Base-by-base conservation (phyloP, 2,888 invertebrate species). In the Drosophila paucipuncta region DNA sequence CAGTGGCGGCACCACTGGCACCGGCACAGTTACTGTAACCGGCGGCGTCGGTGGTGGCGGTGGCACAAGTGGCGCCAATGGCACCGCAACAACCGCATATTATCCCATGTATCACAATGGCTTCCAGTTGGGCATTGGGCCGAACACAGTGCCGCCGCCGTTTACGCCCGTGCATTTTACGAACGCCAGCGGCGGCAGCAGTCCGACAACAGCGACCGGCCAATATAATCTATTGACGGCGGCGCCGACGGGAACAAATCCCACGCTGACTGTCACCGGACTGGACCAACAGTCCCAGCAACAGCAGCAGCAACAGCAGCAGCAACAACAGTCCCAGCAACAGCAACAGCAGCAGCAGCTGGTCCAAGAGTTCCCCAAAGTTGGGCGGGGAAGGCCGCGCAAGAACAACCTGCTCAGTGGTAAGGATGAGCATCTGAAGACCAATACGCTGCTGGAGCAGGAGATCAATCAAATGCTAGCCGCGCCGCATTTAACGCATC, bases 31-130 rank as follows among this genome's bases (percentile, higher is more conserved):
- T 58, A 76, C 82, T 75, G 81, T 83, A 58, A 85, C 90, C 66
- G 77, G 89, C 25, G 67, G 86, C n/a, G 57, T 72, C 11, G 52
- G 54, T 2, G 52, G 54, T 2, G 55, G 47, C 2, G 67, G 86
- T 16, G 62, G 72, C 6, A 37, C 68, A 4, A 49, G 37, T 52
- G 37, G 63, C 18, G 47, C 59, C 30, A 58, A 69, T 30, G 75
- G 82, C 39, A 78, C 87, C 22, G 77, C 88, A 43, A 86, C 91
- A 28, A 83, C 91, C 60, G 83, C 91, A 55, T 93, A 93, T 69
- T 93, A 93, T 87, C 93, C 93, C 22, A 93, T 93, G 93, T 93
- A 93, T 83, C 93, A 93, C 68, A 93, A 93, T 83, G 93, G 93
- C 76, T 93, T 93, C 85, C 93, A 93, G 72, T 66, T 93, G 60